phyloP scores from a whole-genome alignment of 2,113 vertebrate genomes.

The Acinonyx jubatus region DNA sequence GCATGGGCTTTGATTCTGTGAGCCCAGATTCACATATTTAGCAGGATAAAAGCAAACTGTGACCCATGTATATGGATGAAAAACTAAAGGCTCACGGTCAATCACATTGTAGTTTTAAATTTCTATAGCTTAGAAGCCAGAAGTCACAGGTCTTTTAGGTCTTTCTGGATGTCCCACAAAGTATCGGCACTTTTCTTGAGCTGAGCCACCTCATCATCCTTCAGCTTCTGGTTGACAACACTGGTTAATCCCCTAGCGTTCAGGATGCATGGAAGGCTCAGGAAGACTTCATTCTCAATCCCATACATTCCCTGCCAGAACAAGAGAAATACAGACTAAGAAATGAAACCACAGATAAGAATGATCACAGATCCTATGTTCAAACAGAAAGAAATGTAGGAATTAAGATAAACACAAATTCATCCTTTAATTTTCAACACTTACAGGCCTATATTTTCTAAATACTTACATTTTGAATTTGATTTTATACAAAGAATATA shows the following conservation, averaged over 20 bases:
- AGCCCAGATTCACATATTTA: conserved; percentile 62
- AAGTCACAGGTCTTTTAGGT: conserved; percentile 93
- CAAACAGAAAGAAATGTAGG: not conserved
- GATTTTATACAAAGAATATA: not conserved
- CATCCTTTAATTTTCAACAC: not conserved
- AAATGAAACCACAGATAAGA: not conserved
- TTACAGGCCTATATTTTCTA: not conserved
- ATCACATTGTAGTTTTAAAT: conserved; percentile 36
- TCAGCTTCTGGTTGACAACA: conserved; percentile 96
- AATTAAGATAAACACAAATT: not conserved
- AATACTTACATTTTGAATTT: not conserved
- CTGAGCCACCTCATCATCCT: conserved; percentile 90
- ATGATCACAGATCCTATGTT: accelerated
- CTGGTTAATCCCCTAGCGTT: conserved; percentile 89
- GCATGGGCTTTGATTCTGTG: conserved; percentile 64
- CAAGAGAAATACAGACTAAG: not conserved
- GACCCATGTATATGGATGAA: not conserved
- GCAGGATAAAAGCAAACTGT: conserved; percentile 61
- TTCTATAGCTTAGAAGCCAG: conserved; percentile 24
- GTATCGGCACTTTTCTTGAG: conserved; percentile 94
- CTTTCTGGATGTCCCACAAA: conserved; percentile 96
- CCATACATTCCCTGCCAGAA: conserved; percentile 92
- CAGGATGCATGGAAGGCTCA: conserved; percentile 95
- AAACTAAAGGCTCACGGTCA: conserved; percentile 38
- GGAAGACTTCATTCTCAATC: conserved; percentile 94